Base-by-base conservation (phyloP, 2,888 invertebrate species). In the Ectropis crepuscularia region DNA sequence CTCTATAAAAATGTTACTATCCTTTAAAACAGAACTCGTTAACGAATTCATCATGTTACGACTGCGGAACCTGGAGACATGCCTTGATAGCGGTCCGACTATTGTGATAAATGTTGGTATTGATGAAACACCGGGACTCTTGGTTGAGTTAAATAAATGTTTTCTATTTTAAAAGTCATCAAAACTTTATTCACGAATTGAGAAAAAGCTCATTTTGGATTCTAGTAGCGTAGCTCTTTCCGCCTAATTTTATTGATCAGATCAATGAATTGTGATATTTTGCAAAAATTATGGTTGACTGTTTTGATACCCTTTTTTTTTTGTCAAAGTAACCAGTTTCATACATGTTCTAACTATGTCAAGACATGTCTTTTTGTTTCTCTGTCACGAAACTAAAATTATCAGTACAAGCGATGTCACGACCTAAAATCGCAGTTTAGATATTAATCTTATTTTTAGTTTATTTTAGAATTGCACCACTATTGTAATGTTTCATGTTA, bases 281-380 rank as follows among this genome's bases (percentile, higher is more conserved):
- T 62, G 47, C 51, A 45, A 37, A 46, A 61, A 36, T 10, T 12
- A 38, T 42, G 16, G 11, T 41, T 10, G 43, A 38, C 42, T 45
- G 12, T 50, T 53, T 49, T 16, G 53, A 9, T 48, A 43, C 16
- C 16, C 16, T 28, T 16, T 6, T 9, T 36, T 49, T 41, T 62
- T 43, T 36, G 9, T 51, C 42, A 7, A 57, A 60, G 43, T 36
- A n/a, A 37, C 53, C 49, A 11, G 39, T 36, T 4, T 41, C 57
- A 37, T 48, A 41, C 37, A 39, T 55, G 38, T 61, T 63, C 37
- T 43, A 63, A 47, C 46, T 48, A 51, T 64, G 67, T 45, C 59
- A 71, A 69, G 68, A 67, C 70, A 69, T 73, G 72, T 74, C 71
- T 74, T 73, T 79, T 78, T 74, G 77, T 80, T 77, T 78, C 72